These are phyloP conservation scores for Nymphalis io DNA, from an alignment of 1,140 invertebrate species.

Conservation along the genomic window DNA sequence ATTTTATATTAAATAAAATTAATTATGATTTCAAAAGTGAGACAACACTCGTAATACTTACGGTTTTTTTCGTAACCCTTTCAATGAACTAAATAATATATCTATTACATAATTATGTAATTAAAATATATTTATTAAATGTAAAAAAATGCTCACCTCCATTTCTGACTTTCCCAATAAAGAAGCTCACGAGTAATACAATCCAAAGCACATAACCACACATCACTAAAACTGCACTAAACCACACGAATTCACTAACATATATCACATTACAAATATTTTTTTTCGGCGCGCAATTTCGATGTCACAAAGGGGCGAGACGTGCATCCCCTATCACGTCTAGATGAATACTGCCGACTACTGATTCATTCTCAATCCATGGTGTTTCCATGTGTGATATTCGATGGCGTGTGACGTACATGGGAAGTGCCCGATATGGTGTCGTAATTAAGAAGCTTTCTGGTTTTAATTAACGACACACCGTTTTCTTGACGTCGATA, in stretches of 20 bases:
- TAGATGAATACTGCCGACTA: slow-evolving; percentile 33
- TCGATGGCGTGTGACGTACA: slow-evolving; percentile 27
- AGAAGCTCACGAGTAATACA: slow-evolving; percentile 49
- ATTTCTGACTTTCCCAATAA: slow-evolving; percentile 57
- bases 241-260: slow-evolving; percentile 22
- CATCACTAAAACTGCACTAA: slow-evolving; percentile 55
- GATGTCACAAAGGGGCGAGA: slow-evolving; percentile 7
- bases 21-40: too few relatives aligned
- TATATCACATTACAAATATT: slow-evolving; percentile 30
- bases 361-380: slow-evolving; percentile 35
- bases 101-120: neutral
- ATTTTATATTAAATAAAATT: too few relatives aligned
- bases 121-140: neutral
- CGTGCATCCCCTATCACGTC: slow-evolving; percentile 26
- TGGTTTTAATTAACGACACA: slow-evolving; percentile 23
- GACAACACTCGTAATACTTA: too few relatives aligned
- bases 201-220: slow-evolving; percentile 52
- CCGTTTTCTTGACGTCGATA: slow-evolving; percentile 2
- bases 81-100: too few relatives aligned
- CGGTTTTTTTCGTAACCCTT: too few relatives aligned
- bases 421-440: slow-evolving; percentile 34
- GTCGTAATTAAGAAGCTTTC: slow-evolving; percentile 39
- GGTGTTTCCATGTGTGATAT: slow-evolving; percentile 22
- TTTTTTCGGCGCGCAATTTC: slow-evolving; percentile 25
- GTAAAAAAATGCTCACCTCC: slow-evolving; percentile 49